Percentiles rank a stretch among this genome's conserved stretches.
phyloP scores from a whole-genome alignment of 2,888 invertebrate genomes.

The Zhuqinia jingwanae region DNA sequence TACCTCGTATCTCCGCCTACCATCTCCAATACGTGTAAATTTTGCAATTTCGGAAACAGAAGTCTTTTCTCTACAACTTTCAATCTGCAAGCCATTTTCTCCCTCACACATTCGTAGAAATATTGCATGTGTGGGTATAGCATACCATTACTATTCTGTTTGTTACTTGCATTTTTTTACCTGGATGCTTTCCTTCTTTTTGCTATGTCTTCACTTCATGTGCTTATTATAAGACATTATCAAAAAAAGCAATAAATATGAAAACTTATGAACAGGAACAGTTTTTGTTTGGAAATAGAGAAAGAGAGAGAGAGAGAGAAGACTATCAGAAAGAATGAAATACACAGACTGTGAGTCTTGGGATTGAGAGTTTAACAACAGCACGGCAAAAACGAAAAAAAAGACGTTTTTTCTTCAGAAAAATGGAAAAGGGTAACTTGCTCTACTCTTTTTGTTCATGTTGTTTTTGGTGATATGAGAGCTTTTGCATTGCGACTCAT shows the following conservation, averaged over 20 bases:
- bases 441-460: conserved; percentile 37
- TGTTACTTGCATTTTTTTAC: neutral
- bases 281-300: conserved; percentile 16
- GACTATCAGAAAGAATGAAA: conserved; percentile 51
- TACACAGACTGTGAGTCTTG: conserved; percentile 45
- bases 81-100: neutral
- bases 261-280: conserved; percentile 19
- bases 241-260: conserved; percentile 53
- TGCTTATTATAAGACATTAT: conserved; percentile 37
- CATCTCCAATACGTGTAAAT: neutral
- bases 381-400: conserved; percentile 36
- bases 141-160: neutral
- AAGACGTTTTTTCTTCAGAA: conserved; percentile 41
- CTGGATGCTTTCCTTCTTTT: neutral
- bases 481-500: conserved; percentile 59
- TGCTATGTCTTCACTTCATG: neutral
- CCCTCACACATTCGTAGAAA: neutral
- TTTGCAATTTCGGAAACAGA: neutral
- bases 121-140: neutral
- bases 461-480: neutral
- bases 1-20: neutral
- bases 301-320: neutral
- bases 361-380: conserved; percentile 48
- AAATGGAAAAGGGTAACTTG: conserved; percentile 63
- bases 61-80: neutral